phyloP scores from a whole-genome alignment of 2,888 invertebrate species.

The Caradrina kadenii region DNA sequence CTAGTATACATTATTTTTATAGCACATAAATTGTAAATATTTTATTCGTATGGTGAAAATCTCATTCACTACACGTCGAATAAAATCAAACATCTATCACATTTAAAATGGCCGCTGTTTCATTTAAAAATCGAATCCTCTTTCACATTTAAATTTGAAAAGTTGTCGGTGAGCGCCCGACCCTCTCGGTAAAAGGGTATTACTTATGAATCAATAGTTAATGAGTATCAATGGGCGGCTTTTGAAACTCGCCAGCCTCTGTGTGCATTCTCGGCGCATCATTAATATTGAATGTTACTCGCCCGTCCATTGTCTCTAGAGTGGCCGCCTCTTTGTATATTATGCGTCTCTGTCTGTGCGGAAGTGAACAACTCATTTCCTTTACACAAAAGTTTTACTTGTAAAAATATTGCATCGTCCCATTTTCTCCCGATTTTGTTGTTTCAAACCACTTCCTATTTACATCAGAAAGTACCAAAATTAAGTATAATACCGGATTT shows the following conservation, averaged over 20 bases:
- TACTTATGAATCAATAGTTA: conserved; percentile 90
- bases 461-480: conserved; percentile 37
- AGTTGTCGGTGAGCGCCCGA: conserved; percentile 80
- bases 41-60: conserved; percentile 51
- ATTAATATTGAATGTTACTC: conserved; percentile 89
- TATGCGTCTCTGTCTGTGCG: conserved; percentile 78
- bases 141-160: conserved; percentile 87
- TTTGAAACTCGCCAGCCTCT: conserved; percentile 84
- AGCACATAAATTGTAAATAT: conserved; percentile 36
- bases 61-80: conserved; percentile 54
- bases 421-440: conserved; percentile 60
- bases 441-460: conserved; percentile 37
- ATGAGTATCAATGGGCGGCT: conserved; percentile 89
- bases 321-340: conserved; percentile 86
- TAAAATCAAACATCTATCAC: conserved; percentile 61
- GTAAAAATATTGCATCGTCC: conserved; percentile 75
- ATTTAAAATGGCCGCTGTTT: conserved; percentile 65
- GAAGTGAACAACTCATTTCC: conserved; percentile 86
- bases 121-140: conserved; percentile 78
- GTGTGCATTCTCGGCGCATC: conserved; percentile 88
- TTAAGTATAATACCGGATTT: conserved; percentile 48
- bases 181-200: conserved; percentile 86
- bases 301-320: conserved; percentile 85
- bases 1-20: conserved; percentile 38
- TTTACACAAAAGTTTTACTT: conserved; percentile 82